Evolutionary conservation across 1,140 invertebrate genomes (phyloP), one percentile per base, ranked within the genome.

Genomic region (Microplitis mediator): DNA sequence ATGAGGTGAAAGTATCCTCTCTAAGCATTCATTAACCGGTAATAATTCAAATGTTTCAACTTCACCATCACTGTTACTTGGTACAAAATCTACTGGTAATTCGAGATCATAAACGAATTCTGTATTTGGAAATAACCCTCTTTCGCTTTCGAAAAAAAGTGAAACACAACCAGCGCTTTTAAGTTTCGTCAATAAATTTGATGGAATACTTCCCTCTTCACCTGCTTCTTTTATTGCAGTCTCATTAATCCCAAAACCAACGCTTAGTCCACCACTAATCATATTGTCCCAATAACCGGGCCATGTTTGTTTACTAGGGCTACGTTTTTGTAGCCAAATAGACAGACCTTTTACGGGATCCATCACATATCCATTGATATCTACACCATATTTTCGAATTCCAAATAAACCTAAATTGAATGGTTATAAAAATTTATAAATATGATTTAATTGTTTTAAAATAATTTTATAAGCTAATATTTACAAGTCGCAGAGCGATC

Each of bases 61-160:
- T 88, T 98, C 97, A 60, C 96, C 96, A 87, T 98, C 97, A 71
- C 93, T 91, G 84, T 97, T 97, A 73, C 91, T 91, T 13, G 97
- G 97, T 64, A 92, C 87, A 88, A 98, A 98, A 81, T 97, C 94
- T 16, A 91, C 79, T 11, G 97, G 96, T 65, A 98, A 86, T 87
- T 97, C 95, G 74, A 98, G 88, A 85, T 98, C 97, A 86, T 93
- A 98, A n/a, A 97, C 93, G 88, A 97, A 98, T 85, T 97, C 94
- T 13, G 95, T 96, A 81, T 98, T 97, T 16, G 96, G 96, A 81
- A 96, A 97, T 31, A 98, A 85, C 0, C 97, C 97, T 79, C 94
- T 89, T 83, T 97, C 95, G 83, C 95, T 96, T 87, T 97, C 95
- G 84, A 95, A 97, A 81, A 94, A 96, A 80, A 97, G 94, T 87